Conservation (phyloP, 2,797 vertebrate species). For the Ficedula albicollis region DNA sequence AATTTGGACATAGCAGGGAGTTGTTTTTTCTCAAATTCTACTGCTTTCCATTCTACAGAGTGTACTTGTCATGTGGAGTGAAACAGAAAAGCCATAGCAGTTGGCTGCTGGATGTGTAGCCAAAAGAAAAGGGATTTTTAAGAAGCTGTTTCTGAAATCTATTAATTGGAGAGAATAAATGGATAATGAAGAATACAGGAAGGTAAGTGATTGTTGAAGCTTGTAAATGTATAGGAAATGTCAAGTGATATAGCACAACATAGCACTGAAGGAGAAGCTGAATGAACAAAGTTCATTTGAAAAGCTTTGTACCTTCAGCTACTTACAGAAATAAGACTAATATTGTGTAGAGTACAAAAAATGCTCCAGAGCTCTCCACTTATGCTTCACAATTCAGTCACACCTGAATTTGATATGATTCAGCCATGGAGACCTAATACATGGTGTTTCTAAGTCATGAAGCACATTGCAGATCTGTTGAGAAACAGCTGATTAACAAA, state of each 20-base stretch:
- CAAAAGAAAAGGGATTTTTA: not conserved
- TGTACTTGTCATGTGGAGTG: not conserved
- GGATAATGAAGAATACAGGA: not conserved
- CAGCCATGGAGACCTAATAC: not conserved
- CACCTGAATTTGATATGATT: not conserved
- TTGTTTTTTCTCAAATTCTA: not conserved
- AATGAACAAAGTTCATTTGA: not conserved
- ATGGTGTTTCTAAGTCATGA: not conserved
- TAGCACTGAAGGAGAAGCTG: not conserved
- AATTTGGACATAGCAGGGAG: not conserved
- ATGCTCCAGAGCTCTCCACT: not conserved
- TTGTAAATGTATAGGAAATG: not conserved
- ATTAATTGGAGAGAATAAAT: not conserved
- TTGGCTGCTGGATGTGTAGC: not conserved
- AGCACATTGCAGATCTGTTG: not conserved
- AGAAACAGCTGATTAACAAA: not conserved
- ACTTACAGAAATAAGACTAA: not conserved
- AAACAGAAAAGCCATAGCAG: not conserved
- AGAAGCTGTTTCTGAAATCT: not conserved
- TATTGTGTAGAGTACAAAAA: not conserved
- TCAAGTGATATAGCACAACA: not conserved
- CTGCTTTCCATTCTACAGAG: not conserved
- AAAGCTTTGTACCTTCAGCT: not conserved
- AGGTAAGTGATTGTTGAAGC: not conserved
- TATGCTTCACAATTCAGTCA: not conserved